These are phyloP conservation scores for Drosophila kikkawai DNA, from an alignment of 1,140 invertebrate species.

Conservation along the genomic window DNA sequence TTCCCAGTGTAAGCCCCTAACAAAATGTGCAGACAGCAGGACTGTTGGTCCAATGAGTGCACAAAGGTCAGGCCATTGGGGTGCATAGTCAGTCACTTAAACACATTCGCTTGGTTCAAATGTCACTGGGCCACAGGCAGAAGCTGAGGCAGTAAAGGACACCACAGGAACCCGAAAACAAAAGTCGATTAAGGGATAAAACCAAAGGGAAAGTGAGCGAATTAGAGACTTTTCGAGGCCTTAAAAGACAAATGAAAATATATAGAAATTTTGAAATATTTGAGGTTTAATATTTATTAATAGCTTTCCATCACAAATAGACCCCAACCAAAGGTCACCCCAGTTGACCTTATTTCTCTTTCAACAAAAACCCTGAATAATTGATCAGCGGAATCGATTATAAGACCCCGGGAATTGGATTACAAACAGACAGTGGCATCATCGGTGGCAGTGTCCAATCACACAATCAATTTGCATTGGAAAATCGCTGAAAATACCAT, in stretches of 20 bases:
- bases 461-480: slow-evolving; percentile 26
- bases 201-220: neutral
- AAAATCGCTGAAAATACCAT: slow-evolving; percentile 11
- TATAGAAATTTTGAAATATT: neutral
- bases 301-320: neutral
- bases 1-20: slow-evolving; percentile 1
- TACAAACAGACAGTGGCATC: neutral
- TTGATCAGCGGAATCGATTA: slow-evolving; percentile 22
- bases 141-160: neutral
- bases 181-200: slow-evolving; percentile 5
- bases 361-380: slow-evolving; percentile 10
- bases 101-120: slow-evolving; percentile 22
- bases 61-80: slow-evolving; percentile 33
- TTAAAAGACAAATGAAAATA: neutral
- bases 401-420: neutral
- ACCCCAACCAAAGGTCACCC: neutral
- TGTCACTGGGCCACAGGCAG: slow-evolving; percentile 21
- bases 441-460: slow-evolving; percentile 5
- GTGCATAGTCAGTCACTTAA: slow-evolving; percentile 33
- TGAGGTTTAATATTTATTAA: neutral
- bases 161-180: neutral
- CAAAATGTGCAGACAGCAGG: slow-evolving; percentile 8
- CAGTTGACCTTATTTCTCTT: neutral
- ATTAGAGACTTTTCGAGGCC: neutral
- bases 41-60: slow-evolving; percentile 14